These are phyloP conservation scores for Syngnathus floridae DNA, from an alignment of 2,113 vertebrate genomes.

Conservation along the genomic window DNA sequence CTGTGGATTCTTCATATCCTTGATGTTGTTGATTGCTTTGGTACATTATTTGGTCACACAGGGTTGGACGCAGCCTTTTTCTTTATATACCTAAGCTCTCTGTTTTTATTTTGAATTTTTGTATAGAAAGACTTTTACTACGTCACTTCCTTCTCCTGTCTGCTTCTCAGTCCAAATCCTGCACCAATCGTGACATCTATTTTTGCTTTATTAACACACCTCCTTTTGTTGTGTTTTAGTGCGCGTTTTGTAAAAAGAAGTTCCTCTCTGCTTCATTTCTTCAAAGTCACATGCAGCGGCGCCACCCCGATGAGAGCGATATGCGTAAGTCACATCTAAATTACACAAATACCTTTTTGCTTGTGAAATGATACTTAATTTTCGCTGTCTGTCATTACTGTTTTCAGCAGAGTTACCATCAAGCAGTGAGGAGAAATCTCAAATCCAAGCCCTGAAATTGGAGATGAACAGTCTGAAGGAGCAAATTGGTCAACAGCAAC, in stretches of 20 bases:
- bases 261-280: conserved; percentile 86
- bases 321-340: conserved; percentile 70
- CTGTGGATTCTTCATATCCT: too few relatives aligned
- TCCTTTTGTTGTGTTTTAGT: conserved; percentile 66
- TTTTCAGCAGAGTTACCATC: conserved; percentile 50
- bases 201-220: not conserved
- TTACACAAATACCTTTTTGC: not conserved
- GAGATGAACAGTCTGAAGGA: conserved; percentile 77
- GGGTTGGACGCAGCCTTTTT: too few relatives aligned
- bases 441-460: conserved; percentile 77
- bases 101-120: too few relatives aligned
- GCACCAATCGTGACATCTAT: too few relatives aligned
- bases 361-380: not conserved
- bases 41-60: too few relatives aligned
- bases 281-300: conserved; percentile 84
- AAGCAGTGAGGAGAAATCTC: conserved; percentile 74
- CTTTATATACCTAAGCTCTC: too few relatives aligned
- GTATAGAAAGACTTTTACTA: too few relatives aligned
- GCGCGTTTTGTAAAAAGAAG: conserved; percentile 85
- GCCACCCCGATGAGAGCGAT: conserved; percentile 77
- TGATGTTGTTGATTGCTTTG: too few relatives aligned
- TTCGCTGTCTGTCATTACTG: not conserved
- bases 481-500: conserved; percentile 78
- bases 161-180: too few relatives aligned
- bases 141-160: too few relatives aligned